phyloP scores from a whole-genome alignment of 1,140 invertebrate species.

The Phymastichus coffea region DNA sequence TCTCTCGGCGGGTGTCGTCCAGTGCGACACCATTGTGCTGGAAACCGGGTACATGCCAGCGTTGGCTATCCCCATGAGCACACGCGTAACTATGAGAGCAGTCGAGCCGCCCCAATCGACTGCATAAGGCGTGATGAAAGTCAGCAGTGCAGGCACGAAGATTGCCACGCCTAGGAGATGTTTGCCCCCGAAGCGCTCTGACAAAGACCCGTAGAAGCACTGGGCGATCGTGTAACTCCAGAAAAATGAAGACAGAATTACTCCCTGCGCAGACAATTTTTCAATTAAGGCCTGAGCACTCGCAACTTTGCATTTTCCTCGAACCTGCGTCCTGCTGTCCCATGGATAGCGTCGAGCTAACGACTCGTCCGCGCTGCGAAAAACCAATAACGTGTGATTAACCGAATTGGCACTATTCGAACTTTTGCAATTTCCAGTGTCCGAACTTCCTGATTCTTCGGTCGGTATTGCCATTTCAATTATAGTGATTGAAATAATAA shows the following conservation, averaged over 20 bases:
- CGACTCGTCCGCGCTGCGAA: no score
- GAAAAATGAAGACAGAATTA: constrained; percentile 61
- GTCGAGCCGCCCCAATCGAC: neutral
- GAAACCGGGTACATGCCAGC: constrained; percentile 56
- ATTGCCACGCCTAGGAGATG: constrained; percentile 56
- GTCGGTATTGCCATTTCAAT: constrained; percentile 7
- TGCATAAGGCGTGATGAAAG: constrained; percentile 49
- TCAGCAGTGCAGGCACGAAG: constrained; percentile 55
- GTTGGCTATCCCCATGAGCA: constrained; percentile 48
- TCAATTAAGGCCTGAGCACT: no score
- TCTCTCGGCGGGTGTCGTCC: constrained; percentile 45
- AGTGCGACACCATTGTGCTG: constrained; percentile 47
- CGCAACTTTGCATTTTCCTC: no score
- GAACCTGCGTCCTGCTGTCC: constrained; percentile 20
- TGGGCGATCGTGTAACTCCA: constrained; percentile 63
- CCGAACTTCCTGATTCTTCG: neutral
- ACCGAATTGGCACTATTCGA: no score
- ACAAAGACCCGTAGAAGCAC: constrained; percentile 60
- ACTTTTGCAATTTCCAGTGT: no score
- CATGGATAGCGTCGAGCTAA: no score
- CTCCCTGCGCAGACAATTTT: no score
- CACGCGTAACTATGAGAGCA: constrained; percentile 47
- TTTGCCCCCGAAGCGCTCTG: constrained; percentile 61
- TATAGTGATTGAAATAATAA: neutral
- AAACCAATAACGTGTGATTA: no score